Evolutionary conservation across 2,113 vertebrate species (phyloP), one percentile per base, ranked within the genome.

Genomic region (Notothenia rossii): DNA sequence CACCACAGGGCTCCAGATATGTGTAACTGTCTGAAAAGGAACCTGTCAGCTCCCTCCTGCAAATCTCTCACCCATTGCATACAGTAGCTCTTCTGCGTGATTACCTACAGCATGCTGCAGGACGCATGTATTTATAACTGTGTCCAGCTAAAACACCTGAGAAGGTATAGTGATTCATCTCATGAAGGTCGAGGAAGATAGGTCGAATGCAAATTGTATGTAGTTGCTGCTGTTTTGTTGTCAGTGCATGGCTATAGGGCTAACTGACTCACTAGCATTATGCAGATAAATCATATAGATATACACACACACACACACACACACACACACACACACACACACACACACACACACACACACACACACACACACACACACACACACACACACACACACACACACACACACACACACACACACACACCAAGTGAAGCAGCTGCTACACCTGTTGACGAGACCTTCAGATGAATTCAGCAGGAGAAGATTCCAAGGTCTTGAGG

Each of bases 91-190:
- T 69, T 48, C 12, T 2, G 11, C 58, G 14, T 76, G 75, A 71
- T 61, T 67, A 40, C 72, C 33, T 74, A 10, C 46, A 12, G 36
- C 36, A 7, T 62, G 43, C 51, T 50, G 64, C 53, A 60, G 50
- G 59, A 68, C 2, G 7, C 14, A 25, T 46, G 18, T 82, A 82
- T 84, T 76, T 87, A 79, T 66, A 77, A 61, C 59, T 54, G 33
- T 48, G 56, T 43, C 68, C 67, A 12, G 48, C 8, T 17, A 68
- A 84, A 77, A 79, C 22, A 25, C 45, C 79, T 72, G 49, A 0
- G 71, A 71, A 49, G 77, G 64, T 70, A 1, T 1, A 29, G 77
- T 83, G 85, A 89, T 20, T 92, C 83, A 79, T 79, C 53, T 40
- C 0, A 8, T 73, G 46, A 54, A 70, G 58, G 72, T 74, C 55